These are phyloP conservation scores for Drosophila baimaii DNA, from an alignment of 1,140 invertebrate species.

Conservation along the genomic window DNA sequence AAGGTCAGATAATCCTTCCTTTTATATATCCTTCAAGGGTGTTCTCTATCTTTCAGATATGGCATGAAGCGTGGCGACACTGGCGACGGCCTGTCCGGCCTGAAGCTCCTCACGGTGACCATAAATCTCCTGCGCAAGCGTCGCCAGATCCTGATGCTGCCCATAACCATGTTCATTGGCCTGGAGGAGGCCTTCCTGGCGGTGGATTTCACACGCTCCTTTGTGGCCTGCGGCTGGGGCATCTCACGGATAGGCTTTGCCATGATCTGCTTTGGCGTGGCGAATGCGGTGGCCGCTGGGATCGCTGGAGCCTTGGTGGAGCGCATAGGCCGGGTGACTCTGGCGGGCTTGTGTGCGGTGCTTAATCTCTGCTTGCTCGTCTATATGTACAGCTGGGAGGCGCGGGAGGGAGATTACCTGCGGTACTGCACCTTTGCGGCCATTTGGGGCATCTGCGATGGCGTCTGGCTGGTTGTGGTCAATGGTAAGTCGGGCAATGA, in stretches of 20 bases:
- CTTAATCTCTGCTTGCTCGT: conserved; percentile 89
- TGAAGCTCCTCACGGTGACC: conserved; percentile 91
- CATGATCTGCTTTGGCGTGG: conserved; percentile 95
- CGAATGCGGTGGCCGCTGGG: conserved; percentile 92
- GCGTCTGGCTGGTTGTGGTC: conserved; percentile 97
- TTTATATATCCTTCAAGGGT: too few species aligned
- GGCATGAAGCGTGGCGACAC: conserved; percentile 72
- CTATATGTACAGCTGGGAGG: conserved; percentile 90
- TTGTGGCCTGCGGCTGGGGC: conserved; percentile 94
- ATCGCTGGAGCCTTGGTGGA: conserved; percentile 92
- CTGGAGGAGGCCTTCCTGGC: conserved; percentile 96
- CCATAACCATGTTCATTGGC: conserved; percentile 97
- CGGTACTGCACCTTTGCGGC: conserved; percentile 94
- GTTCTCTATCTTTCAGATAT: too few species aligned
- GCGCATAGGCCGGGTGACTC: conserved; percentile 88
- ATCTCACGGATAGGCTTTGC: conserved; percentile 95
- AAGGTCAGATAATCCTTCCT: too few species aligned
- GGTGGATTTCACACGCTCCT: conserved; percentile 95
- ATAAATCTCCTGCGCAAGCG: conserved; percentile 90
- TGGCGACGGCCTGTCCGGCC: conserved; percentile 85
- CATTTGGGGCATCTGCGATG: conserved; percentile 95
- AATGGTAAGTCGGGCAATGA: conserved; percentile 89
- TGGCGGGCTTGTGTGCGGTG: conserved; percentile 90
- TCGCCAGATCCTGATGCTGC: conserved; percentile 93
- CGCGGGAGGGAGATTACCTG: conserved; percentile 88